Percentiles rank a stretch among this genome's conserved stretches.
These are phyloP conservation scores for Leptodactylus fallax DNA, from an alignment of 2,797 vertebrate genomes.

Conservation along the genomic window DNA sequence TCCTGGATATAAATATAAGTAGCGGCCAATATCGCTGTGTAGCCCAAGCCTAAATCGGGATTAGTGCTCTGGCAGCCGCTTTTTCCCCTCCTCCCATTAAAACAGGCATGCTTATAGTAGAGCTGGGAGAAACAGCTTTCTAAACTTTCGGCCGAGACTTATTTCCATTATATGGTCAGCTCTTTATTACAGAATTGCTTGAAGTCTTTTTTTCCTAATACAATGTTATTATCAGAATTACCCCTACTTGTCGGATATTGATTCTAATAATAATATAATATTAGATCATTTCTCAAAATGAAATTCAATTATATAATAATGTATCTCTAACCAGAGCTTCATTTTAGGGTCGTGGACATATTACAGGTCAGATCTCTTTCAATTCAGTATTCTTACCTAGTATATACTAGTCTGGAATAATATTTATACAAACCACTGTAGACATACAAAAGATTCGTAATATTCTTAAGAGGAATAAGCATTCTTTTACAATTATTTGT, in stretches of 20 bases:
- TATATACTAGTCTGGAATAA: not conserved
- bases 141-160: not conserved
- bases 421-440: conserved; percentile 4
- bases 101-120: not conserved
- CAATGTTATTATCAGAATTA: too few relatives aligned
- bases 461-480: not conserved
- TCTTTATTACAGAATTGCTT: not conserved
- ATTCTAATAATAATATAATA: not conserved
- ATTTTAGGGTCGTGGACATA: not conserved
- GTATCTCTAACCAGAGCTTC: not conserved
- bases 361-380: not conserved
- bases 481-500: not conserved
- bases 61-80: not conserved
- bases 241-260: not conserved
- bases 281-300: not conserved
- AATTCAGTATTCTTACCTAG: not conserved
- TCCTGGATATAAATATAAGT: not conserved
- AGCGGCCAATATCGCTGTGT: not conserved
- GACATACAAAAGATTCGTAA: not conserved
- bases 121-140: not conserved
- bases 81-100: not conserved
- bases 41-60: not conserved
- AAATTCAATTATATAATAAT: not conserved
- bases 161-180: too few relatives aligned
- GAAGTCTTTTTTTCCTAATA: not conserved